phyloP scores from a whole-genome alignment of 1,140 invertebrate genomes.

The Coelopa frigida region DNA sequence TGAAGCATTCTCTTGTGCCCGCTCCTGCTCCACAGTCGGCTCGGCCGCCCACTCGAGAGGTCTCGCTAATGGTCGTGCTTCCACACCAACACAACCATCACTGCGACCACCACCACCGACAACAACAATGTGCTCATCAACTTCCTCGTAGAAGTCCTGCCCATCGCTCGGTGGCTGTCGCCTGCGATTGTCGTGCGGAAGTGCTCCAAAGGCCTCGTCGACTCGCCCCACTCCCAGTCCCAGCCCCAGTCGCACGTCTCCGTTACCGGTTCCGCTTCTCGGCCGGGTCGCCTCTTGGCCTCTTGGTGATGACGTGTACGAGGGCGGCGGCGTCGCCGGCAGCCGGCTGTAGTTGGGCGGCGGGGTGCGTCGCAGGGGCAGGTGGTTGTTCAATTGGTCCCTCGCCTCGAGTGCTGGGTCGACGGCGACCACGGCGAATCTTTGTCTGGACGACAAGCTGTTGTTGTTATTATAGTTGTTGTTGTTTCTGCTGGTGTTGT shows the following conservation, averaged over 20 bases:
- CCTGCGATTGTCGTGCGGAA: too few species aligned
- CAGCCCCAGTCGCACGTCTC: too few species aligned
- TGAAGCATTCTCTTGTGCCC: not conserved
- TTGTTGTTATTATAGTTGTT: not conserved
- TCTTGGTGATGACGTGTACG: slow-evolving; percentile 22
- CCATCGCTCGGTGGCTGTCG: too few species aligned
- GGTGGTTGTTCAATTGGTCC: slow-evolving; percentile 10
- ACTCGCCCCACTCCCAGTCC: too few species aligned
- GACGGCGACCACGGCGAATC: not conserved
- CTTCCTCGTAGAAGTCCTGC: too few species aligned
- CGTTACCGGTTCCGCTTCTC: too few species aligned
- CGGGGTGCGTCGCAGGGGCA: slow-evolving; percentile 18
- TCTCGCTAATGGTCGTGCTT: not conserved
- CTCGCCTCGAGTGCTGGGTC: not conserved
- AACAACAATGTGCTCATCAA: too few species aligned
- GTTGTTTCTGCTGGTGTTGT: not conserved
- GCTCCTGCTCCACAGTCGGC: too few species aligned
- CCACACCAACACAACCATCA: too few species aligned
- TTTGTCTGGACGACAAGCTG: not conserved
- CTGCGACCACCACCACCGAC: too few species aligned
- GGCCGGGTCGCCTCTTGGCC: not conserved
- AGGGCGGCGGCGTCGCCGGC: slow-evolving; percentile 34
- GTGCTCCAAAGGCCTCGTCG: too few species aligned
- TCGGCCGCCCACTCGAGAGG: not conserved
- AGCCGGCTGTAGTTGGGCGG: slow-evolving; percentile 23